Percentiles rank a stretch among this genome's conserved stretches.
These are phyloP conservation scores for Heliconius hermathena DNA, from an alignment of 1,140 invertebrate genomes.

Conservation along the genomic window DNA sequence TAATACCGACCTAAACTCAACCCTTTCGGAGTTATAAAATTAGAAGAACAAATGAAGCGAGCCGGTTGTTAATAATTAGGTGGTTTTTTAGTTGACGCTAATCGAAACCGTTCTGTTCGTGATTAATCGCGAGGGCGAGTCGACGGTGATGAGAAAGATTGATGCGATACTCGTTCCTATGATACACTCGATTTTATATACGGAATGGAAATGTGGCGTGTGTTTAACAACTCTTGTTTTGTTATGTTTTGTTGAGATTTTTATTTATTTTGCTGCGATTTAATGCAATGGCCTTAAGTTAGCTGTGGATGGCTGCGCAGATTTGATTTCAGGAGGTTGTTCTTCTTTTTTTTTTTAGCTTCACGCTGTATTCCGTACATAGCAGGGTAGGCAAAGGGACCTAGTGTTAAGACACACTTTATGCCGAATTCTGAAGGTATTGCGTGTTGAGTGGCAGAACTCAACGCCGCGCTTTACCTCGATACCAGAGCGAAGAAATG, in stretches of 20 bases:
- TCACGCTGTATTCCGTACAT: too few relatives aligned
- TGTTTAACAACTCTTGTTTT: background rate
- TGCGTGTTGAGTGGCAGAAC: too few relatives aligned
- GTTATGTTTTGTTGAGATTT: background rate
- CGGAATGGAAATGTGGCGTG: background rate
- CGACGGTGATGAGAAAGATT: slow-evolving; percentile 69
- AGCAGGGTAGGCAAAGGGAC: too few relatives aligned
- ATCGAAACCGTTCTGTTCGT: slow-evolving; percentile 71
- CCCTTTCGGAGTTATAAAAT: slow-evolving; percentile 11
- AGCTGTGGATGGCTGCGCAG: too few relatives aligned
- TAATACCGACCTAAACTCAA: background rate
- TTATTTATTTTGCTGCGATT: background rate
- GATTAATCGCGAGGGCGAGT: slow-evolving; percentile 66
- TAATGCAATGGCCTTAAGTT: too few relatives aligned
- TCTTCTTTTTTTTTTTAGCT: too few relatives aligned
- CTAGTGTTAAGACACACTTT: too few relatives aligned
- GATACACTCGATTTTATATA: slow-evolving; percentile 4
- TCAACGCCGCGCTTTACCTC: too few relatives aligned
- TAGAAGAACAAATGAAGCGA: slow-evolving; percentile 40
- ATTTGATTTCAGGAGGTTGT: too few relatives aligned
- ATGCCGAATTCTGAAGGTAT: too few relatives aligned
- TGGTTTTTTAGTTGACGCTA: slow-evolving; percentile 63
- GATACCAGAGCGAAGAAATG: too few relatives aligned
- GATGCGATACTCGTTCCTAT: slow-evolving; percentile 46
- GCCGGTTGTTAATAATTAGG: slow-evolving; percentile 58